Base-by-base conservation (phyloP, 1,140 invertebrate species). In the Prorops nasuta region DNA sequence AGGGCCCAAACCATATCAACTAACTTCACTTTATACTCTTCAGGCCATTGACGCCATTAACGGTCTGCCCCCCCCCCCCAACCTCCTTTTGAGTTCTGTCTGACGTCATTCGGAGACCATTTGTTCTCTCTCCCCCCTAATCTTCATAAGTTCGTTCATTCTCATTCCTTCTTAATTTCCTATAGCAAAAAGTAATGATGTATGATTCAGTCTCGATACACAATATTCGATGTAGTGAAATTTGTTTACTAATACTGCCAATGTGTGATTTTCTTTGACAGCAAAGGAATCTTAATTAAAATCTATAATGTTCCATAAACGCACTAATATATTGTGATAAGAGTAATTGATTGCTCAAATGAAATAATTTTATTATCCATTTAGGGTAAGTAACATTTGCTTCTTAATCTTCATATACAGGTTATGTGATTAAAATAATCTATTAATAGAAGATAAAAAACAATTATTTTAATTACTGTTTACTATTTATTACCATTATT, bases 201-300 rank as follows among this genome's bases (percentile, higher is more conserved):
- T n/a, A n/a, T n/a, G n/a, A n/a, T n/a, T n/a, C n/a, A n/a, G n/a
- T n/a, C n/a, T n/a, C n/a, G n/a, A n/a, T n/a, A n/a, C n/a, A n/a
- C n/a, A n/a, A n/a, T n/a, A n/a, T n/a, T n/a, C n/a, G n/a, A n/a
- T n/a, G n/a, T n/a, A n/a, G n/a, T n/a, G n/a, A n/a, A 40, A 40
- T 32, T 57, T 44, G 41, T 58, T 44, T 50, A 49, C 53, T 41
- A 51, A 60, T 46, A 46, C 52, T 56, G 48, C 49, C 53, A 51
- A 48, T 35, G 35, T 21, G 39, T 49, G 44, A 41, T 49, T 49
- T 41, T 10, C 34, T 46, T 37, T 49, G 35, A 49, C 43, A 39
- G 46, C 38, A 52, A 52, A n/a, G 6, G 16, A 8, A 48, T 24
- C 18, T 40, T 21, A 12, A 40, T 17, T 28, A 10, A 32, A 14